Base-by-base conservation (phyloP, 1,140 invertebrate genomes). In the Acromyrmex charruanus region DNA sequence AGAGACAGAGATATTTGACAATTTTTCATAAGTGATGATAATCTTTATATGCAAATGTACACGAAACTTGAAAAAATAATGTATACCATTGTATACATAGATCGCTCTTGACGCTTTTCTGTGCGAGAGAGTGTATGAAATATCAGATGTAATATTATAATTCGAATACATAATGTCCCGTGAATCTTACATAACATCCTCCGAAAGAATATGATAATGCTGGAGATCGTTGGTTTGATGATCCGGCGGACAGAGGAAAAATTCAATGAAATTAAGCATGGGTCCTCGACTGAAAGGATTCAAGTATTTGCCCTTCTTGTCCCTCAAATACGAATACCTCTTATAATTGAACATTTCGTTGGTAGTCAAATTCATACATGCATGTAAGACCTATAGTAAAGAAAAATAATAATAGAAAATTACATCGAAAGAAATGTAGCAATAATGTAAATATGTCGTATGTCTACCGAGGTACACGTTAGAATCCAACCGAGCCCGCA, bases 261-360 rank as follows among this genome's bases (percentile, higher is more conserved):
- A 99, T 95, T 99, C 98, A 25, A 98, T 96, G 14, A 99, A 95
- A 95, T 99, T 99, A 77, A 98, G 96, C 14, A 98, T 96, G 0
- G 98, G 97, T 2, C 98, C 98, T 87, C 98, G 96, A 18, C 98
- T 98, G 92, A 98, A 99, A 0, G 98, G 98, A 94, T 99, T 99
- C 90, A 97, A 97, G 91, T 98, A 99, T 88, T 97, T 97, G 0
- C 98, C 98, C 82, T 97, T 96, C 91, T 98, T 98, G 92, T 99
- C 98, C 49, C 98, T 95, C 74, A 99, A 94, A 93, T 99, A 99
- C 0, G 98, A 97, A 93, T 99, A 99, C 28, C 98, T 96, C 93
- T 98, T 98, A 91, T 98, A 98, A 95, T 99, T 99, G 91, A 99
- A 98, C 97, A 98, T 98, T 95, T 99, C 98, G 93, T 99, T 99